A percentile compares a stretch with the other conserved stretches of the same genome.
Conservation (phyloP, 1,140 invertebrate species). For the Sitobion miscanthi region DNA sequence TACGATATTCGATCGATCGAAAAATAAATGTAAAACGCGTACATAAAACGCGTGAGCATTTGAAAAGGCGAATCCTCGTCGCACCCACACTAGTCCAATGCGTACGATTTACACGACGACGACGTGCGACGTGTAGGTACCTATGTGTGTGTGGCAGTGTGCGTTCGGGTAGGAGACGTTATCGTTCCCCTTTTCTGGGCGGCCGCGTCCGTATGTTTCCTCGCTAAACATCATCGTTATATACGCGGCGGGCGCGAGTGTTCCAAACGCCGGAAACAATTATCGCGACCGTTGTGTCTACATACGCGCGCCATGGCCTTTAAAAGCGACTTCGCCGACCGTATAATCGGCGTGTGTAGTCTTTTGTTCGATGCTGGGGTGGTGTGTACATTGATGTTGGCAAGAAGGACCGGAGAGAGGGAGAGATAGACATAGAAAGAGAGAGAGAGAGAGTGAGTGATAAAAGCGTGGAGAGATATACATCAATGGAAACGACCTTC, state of each 20-base stretch:
- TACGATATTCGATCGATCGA: background rate
- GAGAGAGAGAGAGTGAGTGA: background rate
- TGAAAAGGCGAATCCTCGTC: background rate
- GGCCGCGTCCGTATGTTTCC: background rate
- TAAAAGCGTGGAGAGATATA: background rate
- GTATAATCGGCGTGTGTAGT: background rate
- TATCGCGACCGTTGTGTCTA: constrained; percentile 49
- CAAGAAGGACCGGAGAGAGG: background rate
- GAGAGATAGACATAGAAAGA: background rate
- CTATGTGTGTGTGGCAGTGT: background rate
- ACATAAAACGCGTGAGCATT: background rate
- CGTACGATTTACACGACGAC: background rate
- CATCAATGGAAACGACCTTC: constrained; percentile 41
- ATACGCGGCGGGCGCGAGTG: background rate
- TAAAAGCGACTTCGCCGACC: constrained; percentile 26
- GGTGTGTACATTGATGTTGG: background rate
- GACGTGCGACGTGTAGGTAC: no score
- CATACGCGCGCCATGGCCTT: background rate
- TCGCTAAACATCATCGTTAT: constrained; percentile 47
- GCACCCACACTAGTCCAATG: background rate
- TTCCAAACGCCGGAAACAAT: constrained; percentile 50
- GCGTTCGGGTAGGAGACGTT: background rate
- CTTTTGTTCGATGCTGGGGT: constrained; percentile 36
- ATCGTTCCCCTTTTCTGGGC: background rate
- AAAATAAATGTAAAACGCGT: background rate